These are phyloP conservation scores for Enteromius trimaculatus DNA, from an alignment of 2,797 vertebrate species.

Conservation along the genomic window DNA sequence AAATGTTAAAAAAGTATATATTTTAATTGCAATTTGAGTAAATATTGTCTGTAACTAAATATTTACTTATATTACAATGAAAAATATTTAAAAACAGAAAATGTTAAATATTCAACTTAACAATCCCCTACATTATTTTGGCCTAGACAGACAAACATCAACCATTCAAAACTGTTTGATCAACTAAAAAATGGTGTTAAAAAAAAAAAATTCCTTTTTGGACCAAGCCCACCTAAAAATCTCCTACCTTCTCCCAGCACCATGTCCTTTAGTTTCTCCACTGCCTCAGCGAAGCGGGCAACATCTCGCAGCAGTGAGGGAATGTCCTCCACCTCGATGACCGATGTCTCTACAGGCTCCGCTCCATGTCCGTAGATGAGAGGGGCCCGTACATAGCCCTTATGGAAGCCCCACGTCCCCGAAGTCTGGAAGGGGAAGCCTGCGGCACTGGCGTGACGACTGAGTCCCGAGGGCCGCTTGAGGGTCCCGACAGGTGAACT, in stretches of 20 bases:
- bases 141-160: not conserved
- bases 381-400: slow-evolving; percentile 77
- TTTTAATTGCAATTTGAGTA: not conserved
- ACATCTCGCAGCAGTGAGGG: slow-evolving; percentile 87
- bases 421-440: slow-evolving; percentile 83
- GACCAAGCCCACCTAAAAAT: not conserved
- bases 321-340: slow-evolving; percentile 89
- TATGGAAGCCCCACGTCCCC: slow-evolving; percentile 78
- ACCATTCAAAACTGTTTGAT: not conserved
- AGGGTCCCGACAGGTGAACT: slow-evolving; percentile 78
- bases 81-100: not conserved
- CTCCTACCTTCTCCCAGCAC: slow-evolving; percentile 85
- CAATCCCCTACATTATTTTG: not conserved
- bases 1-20: not conserved
- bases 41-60: not conserved
- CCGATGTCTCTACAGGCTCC: slow-evolving; percentile 70
- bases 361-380: slow-evolving; percentile 71
- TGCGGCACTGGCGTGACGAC: slow-evolving; percentile 90
- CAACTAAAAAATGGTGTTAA: too few relatives aligned
- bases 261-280: slow-evolving; percentile 93
- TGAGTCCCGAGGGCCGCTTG: slow-evolving; percentile 88
- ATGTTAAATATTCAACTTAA: not conserved
- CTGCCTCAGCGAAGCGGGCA: slow-evolving; percentile 88
- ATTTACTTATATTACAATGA: not conserved
- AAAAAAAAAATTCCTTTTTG: too few relatives aligned